Conservation (phyloP, 2,113 vertebrate genomes). For the Probosciger aterrimus region DNA sequence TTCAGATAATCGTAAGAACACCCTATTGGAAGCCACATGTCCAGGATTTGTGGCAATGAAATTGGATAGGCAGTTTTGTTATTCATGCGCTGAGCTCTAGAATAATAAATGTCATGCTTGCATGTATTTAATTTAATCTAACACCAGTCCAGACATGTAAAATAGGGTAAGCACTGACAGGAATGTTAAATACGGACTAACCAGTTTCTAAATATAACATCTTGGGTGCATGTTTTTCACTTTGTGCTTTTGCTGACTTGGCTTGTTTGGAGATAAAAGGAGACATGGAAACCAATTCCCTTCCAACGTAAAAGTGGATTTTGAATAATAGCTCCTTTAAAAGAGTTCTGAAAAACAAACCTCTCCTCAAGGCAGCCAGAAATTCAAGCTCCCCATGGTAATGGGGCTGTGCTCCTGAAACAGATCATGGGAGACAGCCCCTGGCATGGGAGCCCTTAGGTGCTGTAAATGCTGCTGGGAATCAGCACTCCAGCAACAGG, state of each 20-base stretch:
- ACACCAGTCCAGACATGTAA: slow-evolving; percentile 67
- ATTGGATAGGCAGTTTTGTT: slow-evolving; percentile 49
- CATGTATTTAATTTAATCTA: slow-evolving; percentile 64
- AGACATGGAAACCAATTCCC: neutral
- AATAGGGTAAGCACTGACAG: slow-evolving; percentile 56
- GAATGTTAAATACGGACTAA: slow-evolving; percentile 66
- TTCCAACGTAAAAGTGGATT: neutral
- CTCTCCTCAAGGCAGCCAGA: neutral
- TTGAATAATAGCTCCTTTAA: slow-evolving; percentile 35
- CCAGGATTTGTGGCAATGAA: neutral
- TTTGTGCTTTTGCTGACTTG: slow-evolving; percentile 62
- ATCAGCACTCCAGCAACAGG: neutral
- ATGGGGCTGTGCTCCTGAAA: neutral
- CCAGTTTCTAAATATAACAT: slow-evolving; percentile 63
- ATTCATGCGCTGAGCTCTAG: slow-evolving; percentile 26
- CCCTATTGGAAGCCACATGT: slow-evolving; percentile 7
- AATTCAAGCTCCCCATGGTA: neutral
- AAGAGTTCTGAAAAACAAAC: slow-evolving; percentile 3
- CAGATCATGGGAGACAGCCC: neutral
- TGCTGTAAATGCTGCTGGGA: neutral
- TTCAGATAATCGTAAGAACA: slow-evolving; percentile 24
- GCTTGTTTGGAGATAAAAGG: slow-evolving; percentile 53
- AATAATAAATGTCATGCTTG: slow-evolving; percentile 61
- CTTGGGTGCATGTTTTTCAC: slow-evolving; percentile 48
- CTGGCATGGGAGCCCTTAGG: neutral